Conservation (phyloP, 2,888 invertebrate species). For the Pammene aurita region DNA sequence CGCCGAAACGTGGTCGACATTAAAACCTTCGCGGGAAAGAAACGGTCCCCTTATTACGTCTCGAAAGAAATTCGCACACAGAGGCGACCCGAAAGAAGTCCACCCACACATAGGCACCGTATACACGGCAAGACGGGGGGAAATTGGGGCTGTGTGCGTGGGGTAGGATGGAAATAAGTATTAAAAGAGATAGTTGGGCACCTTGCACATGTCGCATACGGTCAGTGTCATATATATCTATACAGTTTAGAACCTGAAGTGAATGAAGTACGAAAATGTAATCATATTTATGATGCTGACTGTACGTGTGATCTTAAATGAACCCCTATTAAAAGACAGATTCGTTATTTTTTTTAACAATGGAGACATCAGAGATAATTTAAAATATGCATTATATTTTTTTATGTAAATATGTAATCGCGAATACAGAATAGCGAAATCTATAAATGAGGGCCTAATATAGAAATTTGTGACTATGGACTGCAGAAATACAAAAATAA, state of each 20-base stretch:
- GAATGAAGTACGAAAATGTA: too few relatives aligned
- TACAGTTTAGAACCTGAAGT: too few relatives aligned
- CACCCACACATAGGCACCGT: constrained; percentile 71
- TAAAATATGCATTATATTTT: too few relatives aligned
- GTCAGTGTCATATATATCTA: background rate
- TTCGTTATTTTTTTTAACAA: background rate
- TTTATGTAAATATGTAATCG: too few relatives aligned
- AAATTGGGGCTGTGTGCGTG: constrained; percentile 65
- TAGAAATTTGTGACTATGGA: too few relatives aligned
- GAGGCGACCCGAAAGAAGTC: constrained; percentile 74
- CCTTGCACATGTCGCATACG: constrained; percentile 61
- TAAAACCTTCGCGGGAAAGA: constrained; percentile 84
- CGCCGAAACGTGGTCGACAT: constrained; percentile 83
- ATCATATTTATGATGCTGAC: background rate
- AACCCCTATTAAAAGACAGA: background rate
- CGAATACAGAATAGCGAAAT: too few relatives aligned
- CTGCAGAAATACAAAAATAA: too few relatives aligned
- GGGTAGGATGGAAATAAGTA: constrained; percentile 69
- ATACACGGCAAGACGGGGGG: constrained; percentile 71
- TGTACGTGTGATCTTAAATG: background rate
- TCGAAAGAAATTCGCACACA: constrained; percentile 83
- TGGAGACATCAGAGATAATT: too few relatives aligned
- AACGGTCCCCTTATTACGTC: constrained; percentile 84
- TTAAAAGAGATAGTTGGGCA: constrained; percentile 82
- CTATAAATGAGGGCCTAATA: too few relatives aligned